Evolutionary conservation across 2,888 invertebrate species (phyloP), one percentile per base, ranked within the genome.

Genomic region (Crocallis elinguaria): DNA sequence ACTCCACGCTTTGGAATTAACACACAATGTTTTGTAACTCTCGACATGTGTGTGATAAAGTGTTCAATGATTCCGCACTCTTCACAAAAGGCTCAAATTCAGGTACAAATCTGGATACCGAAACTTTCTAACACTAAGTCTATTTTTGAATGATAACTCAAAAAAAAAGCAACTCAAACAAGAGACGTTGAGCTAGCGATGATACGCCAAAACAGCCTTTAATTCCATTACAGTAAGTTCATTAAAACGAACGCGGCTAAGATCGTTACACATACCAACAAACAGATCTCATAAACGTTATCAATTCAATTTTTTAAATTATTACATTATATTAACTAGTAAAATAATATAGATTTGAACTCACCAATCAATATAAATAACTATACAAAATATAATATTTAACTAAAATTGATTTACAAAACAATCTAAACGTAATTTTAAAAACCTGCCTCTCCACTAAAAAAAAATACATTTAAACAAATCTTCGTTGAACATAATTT

Each of bases 401-500:
- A 23, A 42, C 13, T 17, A 32, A 39, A 30, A 33, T 23, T 25
- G 23, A 37, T 11, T 29, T 29, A 12, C 12, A 29, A 1, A n/a
- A 9, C 9, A 25, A 7, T 30, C 13, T 23, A 19, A 25, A 23
- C 8, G 16, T 30, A 16, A 25, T 7, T n/a, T 9, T 8, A 6
- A n/a, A 32, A 33, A 43, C 33, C 29, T 29, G 19, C 13, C 14
- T 25, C 27, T 27, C 35, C 8, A 8, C 16, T 35, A 30, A 21
- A 25, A 36, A n/a, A 11, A 11, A 46, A 39, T 39, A 21, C 19
- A 8, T 23, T 9, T 9, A 11, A 39, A 41, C 14, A 6, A 27
- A 30, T 21, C 5, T 50, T 50, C 43, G 49, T 43, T 50, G 49
- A 49, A 41, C 19, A 42, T 21, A 49, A 36, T 21, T n/a, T 36